Conservation (phyloP, 64 coral and sea anemone genomes). For the Montipora efflorescens region DNA sequence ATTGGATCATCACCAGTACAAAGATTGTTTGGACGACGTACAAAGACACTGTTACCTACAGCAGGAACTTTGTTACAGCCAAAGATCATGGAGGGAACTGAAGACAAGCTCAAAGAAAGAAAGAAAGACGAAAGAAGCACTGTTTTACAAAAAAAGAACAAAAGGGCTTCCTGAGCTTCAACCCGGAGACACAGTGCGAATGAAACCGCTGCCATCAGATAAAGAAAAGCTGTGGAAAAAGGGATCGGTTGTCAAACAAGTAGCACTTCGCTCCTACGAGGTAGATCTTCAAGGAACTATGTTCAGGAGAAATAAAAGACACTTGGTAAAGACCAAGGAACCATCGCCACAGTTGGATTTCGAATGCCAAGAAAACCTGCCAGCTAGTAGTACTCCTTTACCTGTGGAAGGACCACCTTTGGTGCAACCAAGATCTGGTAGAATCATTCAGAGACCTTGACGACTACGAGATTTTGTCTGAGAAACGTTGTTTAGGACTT, state of each 20-base stretch:
- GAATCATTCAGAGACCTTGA: not conserved
- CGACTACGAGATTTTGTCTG: too few relatives aligned
- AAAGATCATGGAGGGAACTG: not conserved
- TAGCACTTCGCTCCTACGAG: not conserved
- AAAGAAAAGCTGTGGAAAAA: not conserved
- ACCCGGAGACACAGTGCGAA: not conserved
- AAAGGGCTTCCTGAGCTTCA: not conserved
- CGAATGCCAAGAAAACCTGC: too few relatives aligned
- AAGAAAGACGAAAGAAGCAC: not conserved
- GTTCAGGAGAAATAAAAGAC: not conserved
- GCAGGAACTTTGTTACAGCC: constrained; percentile 1
- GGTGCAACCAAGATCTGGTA: too few relatives aligned
- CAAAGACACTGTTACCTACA: not conserved
- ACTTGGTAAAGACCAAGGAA: too few relatives aligned
- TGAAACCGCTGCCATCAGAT: not conserved
- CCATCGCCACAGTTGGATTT: too few relatives aligned
- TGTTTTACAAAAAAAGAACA: not conserved
- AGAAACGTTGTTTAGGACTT: too few relatives aligned
- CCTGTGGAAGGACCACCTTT: too few relatives aligned
- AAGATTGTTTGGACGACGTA: constrained; percentile 19
- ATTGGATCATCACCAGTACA: constrained; percentile 12
- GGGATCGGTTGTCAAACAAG: constrained; percentile 5
- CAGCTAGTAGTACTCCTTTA: too few relatives aligned
- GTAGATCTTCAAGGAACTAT: constrained; percentile 9
- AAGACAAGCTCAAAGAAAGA: not conserved